These are phyloP conservation scores for Drosophila pruinosa DNA, from an alignment of 1,140 invertebrate genomes.

Conservation along the genomic window DNA sequence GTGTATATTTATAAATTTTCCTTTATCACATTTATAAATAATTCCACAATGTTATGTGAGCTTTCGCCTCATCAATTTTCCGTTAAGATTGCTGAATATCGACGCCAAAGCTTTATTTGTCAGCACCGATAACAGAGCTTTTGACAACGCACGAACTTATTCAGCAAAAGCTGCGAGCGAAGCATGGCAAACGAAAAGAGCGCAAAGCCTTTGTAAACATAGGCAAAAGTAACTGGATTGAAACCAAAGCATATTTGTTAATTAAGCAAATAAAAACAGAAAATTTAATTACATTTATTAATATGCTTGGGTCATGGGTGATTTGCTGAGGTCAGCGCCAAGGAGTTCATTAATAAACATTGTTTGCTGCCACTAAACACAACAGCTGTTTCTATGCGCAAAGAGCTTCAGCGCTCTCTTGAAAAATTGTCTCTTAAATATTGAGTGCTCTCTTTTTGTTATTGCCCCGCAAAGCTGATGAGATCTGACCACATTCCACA, in stretches of 20 bases:
- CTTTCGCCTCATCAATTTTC: constrained; percentile 16
- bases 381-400: constrained; percentile 36
- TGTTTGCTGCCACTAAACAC: background rate
- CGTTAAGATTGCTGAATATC: constrained; percentile 26
- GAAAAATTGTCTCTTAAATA: constrained; percentile 6
- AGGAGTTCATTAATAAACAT: background rate
- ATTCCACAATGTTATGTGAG: background rate
- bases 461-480: background rate
- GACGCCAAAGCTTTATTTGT: constrained; percentile 15
- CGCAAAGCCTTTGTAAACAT: constrained; percentile 17
- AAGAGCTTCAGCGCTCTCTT: background rate
- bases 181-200: background rate
- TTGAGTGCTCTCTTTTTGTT: background rate
- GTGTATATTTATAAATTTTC: background rate
- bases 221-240: background rate
- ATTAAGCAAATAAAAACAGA: background rate
- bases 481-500: constrained; percentile 35
- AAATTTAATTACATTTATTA: background rate
- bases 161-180: constrained; percentile 38
- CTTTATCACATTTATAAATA: background rate
- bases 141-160: constrained; percentile 26
- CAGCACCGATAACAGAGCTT: constrained; percentile 33
- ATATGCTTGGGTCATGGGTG: background rate
- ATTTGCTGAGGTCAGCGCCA: background rate
- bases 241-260: background rate